phyloP scores from a whole-genome alignment of 2,113 vertebrate genomes.

The Lepus americanus region DNA sequence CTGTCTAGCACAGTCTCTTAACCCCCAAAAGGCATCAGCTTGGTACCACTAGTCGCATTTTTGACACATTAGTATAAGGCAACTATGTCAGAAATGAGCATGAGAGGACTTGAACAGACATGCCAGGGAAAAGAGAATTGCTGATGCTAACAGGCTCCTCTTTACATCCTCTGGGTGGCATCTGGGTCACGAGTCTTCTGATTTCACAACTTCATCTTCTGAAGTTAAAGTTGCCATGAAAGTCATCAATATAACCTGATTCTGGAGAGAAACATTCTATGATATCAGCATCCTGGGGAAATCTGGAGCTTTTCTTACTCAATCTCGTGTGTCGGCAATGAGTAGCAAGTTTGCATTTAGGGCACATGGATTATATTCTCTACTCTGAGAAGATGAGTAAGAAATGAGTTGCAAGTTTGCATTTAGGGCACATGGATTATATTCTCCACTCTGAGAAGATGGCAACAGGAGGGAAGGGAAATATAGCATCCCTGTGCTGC shows the following conservation, averaged over 20 bases:
- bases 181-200: neutral
- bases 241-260: neutral
- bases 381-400: neutral
- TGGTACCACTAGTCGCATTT: no score
- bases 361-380: neutral
- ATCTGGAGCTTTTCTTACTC: conserved; percentile 61
- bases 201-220: conserved; percentile 16
- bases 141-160: neutral
- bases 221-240: neutral
- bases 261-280: conserved; percentile 24
- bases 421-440: neutral
- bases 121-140: neutral
- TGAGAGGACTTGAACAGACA: neutral
- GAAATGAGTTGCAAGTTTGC: conserved; percentile 29
- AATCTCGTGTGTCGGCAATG: neutral
- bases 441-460: neutral
- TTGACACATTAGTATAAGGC: neutral
- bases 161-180: neutral
- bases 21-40: neutral
- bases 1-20: neutral
- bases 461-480: neutral
- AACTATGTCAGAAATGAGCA: neutral
- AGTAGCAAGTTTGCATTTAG: conserved; percentile 33
- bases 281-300: conserved; percentile 32
- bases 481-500: neutral